Conservation (phyloP, 2,888 invertebrate species). For the Erebia aethiops region DNA sequence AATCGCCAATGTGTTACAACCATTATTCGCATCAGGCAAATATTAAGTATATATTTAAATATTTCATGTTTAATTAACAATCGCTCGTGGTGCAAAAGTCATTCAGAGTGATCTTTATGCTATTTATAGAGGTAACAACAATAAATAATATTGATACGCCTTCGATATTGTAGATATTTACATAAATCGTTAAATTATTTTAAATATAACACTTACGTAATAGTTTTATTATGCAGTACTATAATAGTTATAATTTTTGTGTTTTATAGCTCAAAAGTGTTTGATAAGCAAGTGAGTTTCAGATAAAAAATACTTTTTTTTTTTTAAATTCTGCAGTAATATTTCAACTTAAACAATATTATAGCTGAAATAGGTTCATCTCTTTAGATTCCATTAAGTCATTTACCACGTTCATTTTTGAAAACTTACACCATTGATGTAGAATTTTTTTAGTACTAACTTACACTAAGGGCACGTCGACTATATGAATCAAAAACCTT, state of each 20-base stretch:
- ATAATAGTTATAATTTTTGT: background rate
- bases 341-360: no score
- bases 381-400: no score
- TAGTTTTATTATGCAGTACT: slow-evolving; percentile 1
- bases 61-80: slow-evolving; percentile 13
- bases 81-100: slow-evolving; percentile 18
- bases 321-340: background rate
- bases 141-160: slow-evolving; percentile 17
- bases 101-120: slow-evolving; percentile 21
- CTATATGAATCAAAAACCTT: no score
- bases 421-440: no score
- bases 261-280: background rate
- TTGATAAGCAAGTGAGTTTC: no score
- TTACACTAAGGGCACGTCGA: no score
- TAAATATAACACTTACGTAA: slow-evolving; percentile 1
- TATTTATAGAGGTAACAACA: slow-evolving; percentile 13
- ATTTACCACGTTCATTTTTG: no score
- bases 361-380: no score
- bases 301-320: no score
- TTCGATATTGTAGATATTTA: slow-evolving; percentile 10
- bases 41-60: background rate
- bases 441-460: no score
- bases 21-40: background rate
- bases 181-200: slow-evolving; percentile 12
- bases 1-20: no score